Evolutionary conservation across 2,797 vertebrate genomes (phyloP).

Genomic region (Tenualosa ilisha): DNA sequence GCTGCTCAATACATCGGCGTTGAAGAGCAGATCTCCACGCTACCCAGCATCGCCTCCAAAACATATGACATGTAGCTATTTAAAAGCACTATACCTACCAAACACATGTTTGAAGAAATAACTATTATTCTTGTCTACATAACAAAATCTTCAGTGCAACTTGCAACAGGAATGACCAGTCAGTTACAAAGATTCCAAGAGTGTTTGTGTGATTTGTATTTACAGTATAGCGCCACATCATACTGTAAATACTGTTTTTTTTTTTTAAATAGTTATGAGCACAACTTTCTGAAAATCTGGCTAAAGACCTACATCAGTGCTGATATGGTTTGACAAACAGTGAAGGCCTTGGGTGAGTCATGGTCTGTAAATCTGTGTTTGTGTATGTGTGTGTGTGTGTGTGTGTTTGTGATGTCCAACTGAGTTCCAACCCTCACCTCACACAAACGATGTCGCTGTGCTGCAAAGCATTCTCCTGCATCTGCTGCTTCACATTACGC

Average conservation of each 20-base stretch:
- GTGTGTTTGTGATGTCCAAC: neutral
- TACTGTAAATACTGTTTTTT: too few species aligned
- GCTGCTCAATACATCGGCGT: neutral
- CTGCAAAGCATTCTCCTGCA: constrained; percentile 71
- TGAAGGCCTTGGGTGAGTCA: neutral
- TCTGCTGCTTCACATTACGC: constrained; percentile 72
- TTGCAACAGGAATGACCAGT: too few species aligned
- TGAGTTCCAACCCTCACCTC: neutral
- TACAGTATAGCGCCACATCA: too few species aligned
- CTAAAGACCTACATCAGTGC: neutral
- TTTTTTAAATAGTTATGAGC: too few species aligned
- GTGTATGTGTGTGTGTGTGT: neutral
- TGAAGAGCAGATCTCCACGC: constrained; percentile 24
- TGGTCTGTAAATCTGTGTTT: neutral
- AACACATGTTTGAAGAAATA: neutral
- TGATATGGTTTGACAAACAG: neutral
- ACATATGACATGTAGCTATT: neutral
- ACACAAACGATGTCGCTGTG: constrained; percentile 54
- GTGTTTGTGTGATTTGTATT: too few species aligned
- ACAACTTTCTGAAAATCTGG: neutral
- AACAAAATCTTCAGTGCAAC: too few species aligned
- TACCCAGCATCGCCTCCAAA: constrained; percentile 64
- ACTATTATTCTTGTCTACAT: too few species aligned
- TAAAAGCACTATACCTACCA: neutral
- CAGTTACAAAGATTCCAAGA: too few species aligned